A percentile compares a stretch with the other conserved stretches of the same genome.
These are phyloP conservation scores for Cirrhinus mrigala DNA, from an alignment of 2,797 vertebrate species.

Conservation along the genomic window DNA sequence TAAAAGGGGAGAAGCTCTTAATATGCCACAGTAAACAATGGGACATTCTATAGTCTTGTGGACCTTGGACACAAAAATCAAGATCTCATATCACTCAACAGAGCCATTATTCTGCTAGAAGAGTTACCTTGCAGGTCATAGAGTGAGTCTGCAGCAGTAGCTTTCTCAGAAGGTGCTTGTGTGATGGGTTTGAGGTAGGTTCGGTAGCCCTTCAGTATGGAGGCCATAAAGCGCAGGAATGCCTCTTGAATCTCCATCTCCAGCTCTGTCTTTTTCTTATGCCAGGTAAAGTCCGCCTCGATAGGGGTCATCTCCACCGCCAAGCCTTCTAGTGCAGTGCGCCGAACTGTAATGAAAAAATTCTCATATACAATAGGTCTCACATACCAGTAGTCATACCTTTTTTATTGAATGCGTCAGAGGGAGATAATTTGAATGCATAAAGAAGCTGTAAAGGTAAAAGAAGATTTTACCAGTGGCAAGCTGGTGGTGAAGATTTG, in stretches of 20 bases:
- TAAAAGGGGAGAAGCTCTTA: background rate
- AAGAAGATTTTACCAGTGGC: slow-evolving; percentile 78
- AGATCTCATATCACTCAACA: slow-evolving; percentile 1
- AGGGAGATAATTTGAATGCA: background rate
- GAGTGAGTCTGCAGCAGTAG: slow-evolving; percentile 92
- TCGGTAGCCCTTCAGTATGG: slow-evolving; percentile 95
- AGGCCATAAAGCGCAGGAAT: slow-evolving; percentile 97
- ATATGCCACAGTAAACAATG: background rate
- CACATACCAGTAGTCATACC: background rate
- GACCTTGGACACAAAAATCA: background rate
- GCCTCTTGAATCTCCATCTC: slow-evolving; percentile 98
- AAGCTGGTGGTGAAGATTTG: slow-evolving; percentile 89
- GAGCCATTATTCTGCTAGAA: background rate
- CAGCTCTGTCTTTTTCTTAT: slow-evolving; percentile 91
- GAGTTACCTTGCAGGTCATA: slow-evolving; percentile 92
- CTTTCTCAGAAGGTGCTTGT: slow-evolving; percentile 94
- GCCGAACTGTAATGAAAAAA: slow-evolving; percentile 74
- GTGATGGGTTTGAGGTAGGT: slow-evolving; percentile 94
- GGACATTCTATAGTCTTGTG: background rate
- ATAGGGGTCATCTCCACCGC: slow-evolving; percentile 94
- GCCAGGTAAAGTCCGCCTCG: slow-evolving; percentile 96
- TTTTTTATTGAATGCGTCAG: background rate
- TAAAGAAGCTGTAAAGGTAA: background rate
- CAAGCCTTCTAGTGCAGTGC: slow-evolving; percentile 80
- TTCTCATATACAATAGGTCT: background rate